Percentiles rank a stretch among this genome's conserved stretches.
phyloP scores from a whole-genome alignment of 2,797 vertebrate genomes.

The Phataginus tetradactyla region DNA sequence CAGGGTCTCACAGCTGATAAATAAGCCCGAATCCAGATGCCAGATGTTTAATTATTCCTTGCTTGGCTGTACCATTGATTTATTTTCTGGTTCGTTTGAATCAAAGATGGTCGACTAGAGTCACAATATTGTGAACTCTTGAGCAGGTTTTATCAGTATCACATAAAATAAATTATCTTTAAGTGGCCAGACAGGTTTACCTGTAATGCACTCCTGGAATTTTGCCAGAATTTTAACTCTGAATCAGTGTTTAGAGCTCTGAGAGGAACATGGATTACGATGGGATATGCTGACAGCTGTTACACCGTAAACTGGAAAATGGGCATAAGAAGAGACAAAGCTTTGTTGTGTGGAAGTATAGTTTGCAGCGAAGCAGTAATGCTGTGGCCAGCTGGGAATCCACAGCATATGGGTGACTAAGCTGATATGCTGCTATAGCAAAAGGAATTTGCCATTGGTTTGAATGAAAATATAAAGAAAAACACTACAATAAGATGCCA shows the following conservation, averaged over 20 bases:
- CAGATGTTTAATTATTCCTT: neutral
- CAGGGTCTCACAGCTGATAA: neutral
- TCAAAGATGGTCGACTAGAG: neutral
- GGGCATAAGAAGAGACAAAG: neutral
- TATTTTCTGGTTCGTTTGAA: neutral
- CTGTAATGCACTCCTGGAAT: neutral
- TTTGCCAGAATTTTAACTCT: neutral
- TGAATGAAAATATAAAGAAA: neutral
- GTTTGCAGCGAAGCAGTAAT: neutral
- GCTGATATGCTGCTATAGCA: neutral
- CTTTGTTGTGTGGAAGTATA: neutral
- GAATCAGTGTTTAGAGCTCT: neutral
- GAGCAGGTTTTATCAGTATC: neutral
- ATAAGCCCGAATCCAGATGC: neutral
- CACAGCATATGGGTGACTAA: neutral
- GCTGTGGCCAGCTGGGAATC: neutral
- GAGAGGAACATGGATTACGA: neutral
- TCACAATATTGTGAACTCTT: neutral
- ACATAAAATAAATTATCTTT: slow-evolving; percentile 14
- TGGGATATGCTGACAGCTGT: neutral
- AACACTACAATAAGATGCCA: neutral
- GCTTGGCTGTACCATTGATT: neutral
- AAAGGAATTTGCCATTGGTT: neutral
- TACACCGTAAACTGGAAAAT: neutral
- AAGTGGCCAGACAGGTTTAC: neutral